Evolutionary conservation across 2,113 vertebrate genomes (phyloP).

Genomic region (Empidonax alnorum): DNA sequence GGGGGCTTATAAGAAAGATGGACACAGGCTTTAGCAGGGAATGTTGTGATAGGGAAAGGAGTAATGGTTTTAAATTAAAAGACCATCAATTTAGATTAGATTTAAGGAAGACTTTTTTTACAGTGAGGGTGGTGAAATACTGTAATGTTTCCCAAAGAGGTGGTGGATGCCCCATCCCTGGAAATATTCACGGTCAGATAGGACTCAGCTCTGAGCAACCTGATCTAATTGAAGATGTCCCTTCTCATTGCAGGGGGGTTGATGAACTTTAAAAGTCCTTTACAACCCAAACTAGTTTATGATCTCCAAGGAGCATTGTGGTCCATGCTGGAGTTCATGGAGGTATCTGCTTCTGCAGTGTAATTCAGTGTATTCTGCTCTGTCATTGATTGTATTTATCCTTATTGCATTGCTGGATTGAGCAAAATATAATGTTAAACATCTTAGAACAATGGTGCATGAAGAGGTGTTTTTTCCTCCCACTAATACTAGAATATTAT

Average conservation of each 20-base stretch:
- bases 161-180: background rate
- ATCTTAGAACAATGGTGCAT: background rate
- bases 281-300: background rate
- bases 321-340: background rate
- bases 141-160: background rate
- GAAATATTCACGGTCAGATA: background rate
- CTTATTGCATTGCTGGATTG: background rate
- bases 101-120: background rate
- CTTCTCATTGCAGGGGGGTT: background rate
- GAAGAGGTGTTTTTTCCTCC: rapidly evolving
- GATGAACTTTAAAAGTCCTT: background rate
- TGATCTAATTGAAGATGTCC: background rate
- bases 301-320: background rate
- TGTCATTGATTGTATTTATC: background rate
- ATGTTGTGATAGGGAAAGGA: background rate
- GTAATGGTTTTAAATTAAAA: background rate
- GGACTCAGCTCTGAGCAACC: rapidly evolving
- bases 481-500: background rate
- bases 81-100: background rate
- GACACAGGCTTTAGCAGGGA: background rate
- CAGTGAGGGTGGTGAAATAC: background rate
- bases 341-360: background rate
- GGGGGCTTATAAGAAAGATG: background rate
- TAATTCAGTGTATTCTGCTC: background rate
- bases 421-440: background rate